Conservation (phyloP, 2,797 vertebrate species). For the Hypotaenidia okinawae region DNA sequence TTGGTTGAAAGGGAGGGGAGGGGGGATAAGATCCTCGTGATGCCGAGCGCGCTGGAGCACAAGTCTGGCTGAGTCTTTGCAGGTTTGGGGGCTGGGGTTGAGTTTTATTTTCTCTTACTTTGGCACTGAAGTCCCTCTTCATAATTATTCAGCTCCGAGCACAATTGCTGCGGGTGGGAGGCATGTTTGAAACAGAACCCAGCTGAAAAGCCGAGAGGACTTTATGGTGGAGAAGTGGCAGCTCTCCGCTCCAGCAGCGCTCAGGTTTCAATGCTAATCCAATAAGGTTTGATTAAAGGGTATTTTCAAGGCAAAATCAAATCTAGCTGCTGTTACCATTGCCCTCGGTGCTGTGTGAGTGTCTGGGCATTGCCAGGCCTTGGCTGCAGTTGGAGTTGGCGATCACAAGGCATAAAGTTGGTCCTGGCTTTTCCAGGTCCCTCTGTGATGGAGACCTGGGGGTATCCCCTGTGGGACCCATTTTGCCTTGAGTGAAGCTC, state of each 20-base stretch:
- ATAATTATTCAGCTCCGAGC: not conserved
- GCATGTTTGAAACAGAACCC: not conserved
- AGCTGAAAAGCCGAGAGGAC: not conserved
- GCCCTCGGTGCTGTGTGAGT: not conserved
- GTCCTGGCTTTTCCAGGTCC: not conserved
- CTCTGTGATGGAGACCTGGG: accelerated
- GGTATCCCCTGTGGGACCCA: accelerated
- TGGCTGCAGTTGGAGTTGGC: accelerated
- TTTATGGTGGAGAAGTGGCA: not conserved
- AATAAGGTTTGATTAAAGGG: not conserved
- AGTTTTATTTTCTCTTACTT: not conserved
- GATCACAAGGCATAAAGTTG: accelerated
- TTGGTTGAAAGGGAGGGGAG: not conserved
- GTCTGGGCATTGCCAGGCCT: not conserved
- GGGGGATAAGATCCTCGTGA: not conserved
- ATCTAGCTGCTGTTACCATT: not conserved
- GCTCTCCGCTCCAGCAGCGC: not conserved
- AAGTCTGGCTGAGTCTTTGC: accelerated
- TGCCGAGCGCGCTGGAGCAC: not conserved
- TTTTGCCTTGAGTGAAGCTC: not conserved
- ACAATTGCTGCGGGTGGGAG: not conserved
- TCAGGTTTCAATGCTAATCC: not conserved
- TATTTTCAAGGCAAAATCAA: not conserved
- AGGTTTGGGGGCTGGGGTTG: not conserved
- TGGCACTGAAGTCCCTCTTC: not conserved